phyloP scores from a whole-genome alignment of 2,797 vertebrate species.

The Masticophis lateralis region DNA sequence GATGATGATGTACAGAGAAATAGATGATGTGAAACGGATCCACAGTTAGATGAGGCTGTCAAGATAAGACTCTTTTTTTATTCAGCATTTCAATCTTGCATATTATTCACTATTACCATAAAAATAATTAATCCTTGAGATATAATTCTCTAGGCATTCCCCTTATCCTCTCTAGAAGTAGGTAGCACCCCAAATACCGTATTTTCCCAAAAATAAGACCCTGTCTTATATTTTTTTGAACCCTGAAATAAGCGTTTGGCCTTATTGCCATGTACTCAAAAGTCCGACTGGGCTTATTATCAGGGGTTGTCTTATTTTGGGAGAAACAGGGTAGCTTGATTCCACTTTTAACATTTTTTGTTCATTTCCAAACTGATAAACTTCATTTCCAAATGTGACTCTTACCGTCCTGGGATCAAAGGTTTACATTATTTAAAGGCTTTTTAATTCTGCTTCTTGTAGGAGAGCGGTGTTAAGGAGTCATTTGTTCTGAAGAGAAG shows the following conservation, averaged over 20 bases:
- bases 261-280: no score
- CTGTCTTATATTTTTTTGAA: no score
- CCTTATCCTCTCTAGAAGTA: slow-evolving; percentile 37
- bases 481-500: slow-evolving; percentile 43
- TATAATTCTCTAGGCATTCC: slow-evolving; percentile 34
- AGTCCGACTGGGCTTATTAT: no score
- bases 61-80: slow-evolving; percentile 24
- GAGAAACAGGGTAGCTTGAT: slow-evolving; percentile 36
- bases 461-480: slow-evolving; percentile 10
- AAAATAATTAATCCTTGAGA: slow-evolving; percentile 55
- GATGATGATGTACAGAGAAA: slow-evolving; percentile 1
- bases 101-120: slow-evolving; percentile 58
- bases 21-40: slow-evolving; percentile 39
- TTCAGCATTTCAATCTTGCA: slow-evolving; percentile 52
- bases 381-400: slow-evolving; percentile 47
- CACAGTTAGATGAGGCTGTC: slow-evolving; percentile 34
- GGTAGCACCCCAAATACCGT: slow-evolving; percentile 26
- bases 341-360: slow-evolving; percentile 40
- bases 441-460: slow-evolving; percentile 36
- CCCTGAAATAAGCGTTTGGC: no score
- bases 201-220: no score
- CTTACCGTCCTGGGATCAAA: slow-evolving; percentile 29
- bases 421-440: slow-evolving; percentile 33
- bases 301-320: no score
- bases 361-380: no score